Evolutionary conservation across 2,888 invertebrate species (phyloP).

Genomic region (Drosophila nigritarsus): DNA sequence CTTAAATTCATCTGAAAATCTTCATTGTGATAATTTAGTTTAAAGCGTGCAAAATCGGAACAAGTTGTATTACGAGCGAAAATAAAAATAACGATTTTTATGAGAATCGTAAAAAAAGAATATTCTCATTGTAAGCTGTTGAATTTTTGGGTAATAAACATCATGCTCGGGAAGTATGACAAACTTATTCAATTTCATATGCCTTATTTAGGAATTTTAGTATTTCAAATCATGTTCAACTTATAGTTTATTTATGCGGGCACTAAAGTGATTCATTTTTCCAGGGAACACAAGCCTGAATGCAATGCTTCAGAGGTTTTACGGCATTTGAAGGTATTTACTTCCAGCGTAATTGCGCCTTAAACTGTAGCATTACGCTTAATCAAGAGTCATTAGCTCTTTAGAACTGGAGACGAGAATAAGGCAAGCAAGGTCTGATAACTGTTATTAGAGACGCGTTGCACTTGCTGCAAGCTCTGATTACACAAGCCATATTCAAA

Average conservation of each 20-base stretch:
- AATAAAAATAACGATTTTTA: not conserved
- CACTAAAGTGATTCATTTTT: not conserved
- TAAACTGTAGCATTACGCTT: not conserved
- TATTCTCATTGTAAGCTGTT: not conserved
- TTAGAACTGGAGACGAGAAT: not conserved
- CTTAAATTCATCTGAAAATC: not conserved
- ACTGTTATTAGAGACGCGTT: slow-evolving; percentile 35
- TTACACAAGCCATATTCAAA: slow-evolving; percentile 25
- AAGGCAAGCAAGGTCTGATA: slow-evolving; percentile 10
- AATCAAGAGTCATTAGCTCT: slow-evolving; percentile 6
- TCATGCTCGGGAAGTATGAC: not conserved
- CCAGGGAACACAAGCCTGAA: not conserved
- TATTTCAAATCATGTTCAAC: too few species aligned
- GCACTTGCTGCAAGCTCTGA: slow-evolving; percentile 13
- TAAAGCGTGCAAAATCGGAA: not conserved
- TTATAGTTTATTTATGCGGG: not conserved
- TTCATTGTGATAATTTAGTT: not conserved
- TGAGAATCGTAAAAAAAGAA: not conserved
- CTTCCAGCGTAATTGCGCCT: not conserved
- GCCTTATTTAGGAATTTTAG: too few species aligned
- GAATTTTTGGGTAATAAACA: not conserved
- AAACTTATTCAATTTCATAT: not conserved
- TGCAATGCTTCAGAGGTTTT: not conserved
- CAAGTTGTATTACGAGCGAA: not conserved
- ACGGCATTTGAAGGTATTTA: not conserved